Base-by-base conservation (phyloP, 2,797 vertebrate genomes). In the Aldrovandia affinis region DNA sequence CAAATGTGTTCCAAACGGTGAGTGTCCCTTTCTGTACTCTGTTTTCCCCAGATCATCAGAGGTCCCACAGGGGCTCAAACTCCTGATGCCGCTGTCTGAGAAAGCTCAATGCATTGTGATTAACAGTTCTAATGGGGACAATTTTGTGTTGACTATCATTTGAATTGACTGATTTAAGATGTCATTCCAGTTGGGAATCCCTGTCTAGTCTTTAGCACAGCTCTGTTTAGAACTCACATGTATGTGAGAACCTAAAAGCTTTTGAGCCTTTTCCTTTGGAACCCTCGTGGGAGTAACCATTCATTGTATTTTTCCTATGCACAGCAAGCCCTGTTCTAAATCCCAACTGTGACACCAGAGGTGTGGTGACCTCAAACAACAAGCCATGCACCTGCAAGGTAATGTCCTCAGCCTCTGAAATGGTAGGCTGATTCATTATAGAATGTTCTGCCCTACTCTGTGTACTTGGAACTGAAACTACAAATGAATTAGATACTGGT, bases 361-460 rank as follows among this genome's bases (percentile, higher is more conserved):
- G 96, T 88, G 92, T 90, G 0, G 44, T 95, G 90, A 94, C 89
- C 86, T 94, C 95, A 84, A 93, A 33, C 89, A 93, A 94, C 85
- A 88, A 90, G n/a, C 95, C 91, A 0, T 96, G 96, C 91, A 93
- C 89, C 89, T 96, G 96, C 93, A 96, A 96, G 95, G 96, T 96
- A 94, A 85, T 30, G 20, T 36, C 33, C 14, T 30, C 33, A n/a
- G 15, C 54, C 36, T 70, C 42, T 42, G 36, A 50, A 50, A 50
- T 50, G 47, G 12, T 50, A 50, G 47, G 10, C 47, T 50, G n/a
- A 50, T 50, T 50, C 12, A 50, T 50, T 50, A 50, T 50, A 50
- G 47, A 12, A 50, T 50, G n/a, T 50, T 50, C 47, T 50, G 47
- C 6, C 12, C 6, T 50, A 50, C 47, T 50, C 47, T 50, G 47